Base-by-base conservation (phyloP, 1,140 invertebrate genomes). In the Frieseomelitta varia region DNA sequence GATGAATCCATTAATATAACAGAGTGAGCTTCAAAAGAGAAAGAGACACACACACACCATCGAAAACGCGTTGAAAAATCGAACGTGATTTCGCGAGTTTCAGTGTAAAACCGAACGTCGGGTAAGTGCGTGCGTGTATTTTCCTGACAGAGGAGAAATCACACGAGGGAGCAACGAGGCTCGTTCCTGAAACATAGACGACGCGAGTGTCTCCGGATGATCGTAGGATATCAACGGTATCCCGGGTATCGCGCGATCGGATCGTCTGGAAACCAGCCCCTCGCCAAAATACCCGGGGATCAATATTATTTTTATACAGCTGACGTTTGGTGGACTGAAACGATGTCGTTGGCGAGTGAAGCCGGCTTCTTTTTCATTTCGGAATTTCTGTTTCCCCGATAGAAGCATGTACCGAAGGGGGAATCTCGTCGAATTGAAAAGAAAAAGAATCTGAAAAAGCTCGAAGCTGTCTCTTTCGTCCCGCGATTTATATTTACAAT, bases 241-340 rank as follows among this genome's bases (percentile, higher is more conserved):
- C 72, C 71, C 11, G 21, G 74, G 79, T 55, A 67, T 63, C 51
- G 39, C 39, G 39, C n/a, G n/a, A n/a, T 8, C 39, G 39, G 39
- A 10, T 47, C 39, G 39, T 47, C 39, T 65, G 12, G 71, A 51
- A 81, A 27, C 47, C 79, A 24, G 24, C 61, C 39, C 39, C 39
- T 8, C 39, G 0, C 39, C 39, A 47, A 47, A 47, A 47, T 47
- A 47, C 39, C 58, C 74, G 61, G 73, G 73, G 55, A 85, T 87
- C 85, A 81, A 87, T 85, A 87, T 87, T 87, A 87, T 87, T 87
- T 87, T 75, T 87, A 53, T 68, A 76, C 51, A 53, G 73, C n/a
- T 81, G 75, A 51, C 84, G 47, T 78, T 77, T 8, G 39, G 39
- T 8, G 39, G 6, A 8, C 6, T 55, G 51, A 77, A 14, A 56